phyloP scores from a whole-genome alignment of 1,140 invertebrate genomes.

The Conus betulinus region DNA sequence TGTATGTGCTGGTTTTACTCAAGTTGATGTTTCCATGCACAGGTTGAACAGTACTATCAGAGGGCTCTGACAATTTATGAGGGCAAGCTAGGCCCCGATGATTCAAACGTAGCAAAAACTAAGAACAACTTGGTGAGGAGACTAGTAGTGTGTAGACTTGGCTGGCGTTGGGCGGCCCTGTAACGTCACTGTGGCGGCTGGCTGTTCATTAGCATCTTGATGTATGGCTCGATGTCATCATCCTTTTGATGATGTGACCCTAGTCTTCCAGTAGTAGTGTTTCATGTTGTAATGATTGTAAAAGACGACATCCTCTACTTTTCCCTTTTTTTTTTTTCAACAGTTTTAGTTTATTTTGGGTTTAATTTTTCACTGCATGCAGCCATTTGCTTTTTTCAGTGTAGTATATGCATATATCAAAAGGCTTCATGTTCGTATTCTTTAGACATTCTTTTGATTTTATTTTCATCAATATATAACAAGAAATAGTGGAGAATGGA shows the following conservation, averaged over 20 bases:
- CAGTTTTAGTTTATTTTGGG: not conserved
- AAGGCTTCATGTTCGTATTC: too few relatives aligned
- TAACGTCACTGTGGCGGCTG: not conserved
- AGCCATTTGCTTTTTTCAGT: not conserved
- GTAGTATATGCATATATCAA: too few relatives aligned
- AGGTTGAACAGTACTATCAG: slow-evolving; percentile 93
- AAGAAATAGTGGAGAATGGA: too few relatives aligned
- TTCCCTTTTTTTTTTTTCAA: not conserved
- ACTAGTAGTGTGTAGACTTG: not conserved
- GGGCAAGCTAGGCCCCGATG: slow-evolving; percentile 96
- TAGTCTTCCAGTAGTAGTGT: not conserved
- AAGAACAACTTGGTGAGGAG: slow-evolving; percentile 93
- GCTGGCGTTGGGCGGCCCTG: not conserved
- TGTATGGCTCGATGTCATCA: too few relatives aligned
- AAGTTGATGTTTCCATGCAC: slow-evolving; percentile 67
- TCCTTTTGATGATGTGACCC: not conserved
- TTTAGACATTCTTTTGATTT: too few relatives aligned
- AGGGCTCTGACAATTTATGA: slow-evolving; percentile 99
- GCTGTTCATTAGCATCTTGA: not conserved
- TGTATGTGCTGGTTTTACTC: not conserved
- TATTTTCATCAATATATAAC: too few relatives aligned
- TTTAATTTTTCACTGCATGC: not conserved
- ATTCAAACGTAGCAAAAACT: slow-evolving; percentile 99
- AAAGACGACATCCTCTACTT: too few relatives aligned
- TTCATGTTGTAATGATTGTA: not conserved